These are phyloP conservation scores for Oscheius sp. DNA, from an alignment of 2,888 invertebrate genomes.

Conservation along the genomic window DNA sequence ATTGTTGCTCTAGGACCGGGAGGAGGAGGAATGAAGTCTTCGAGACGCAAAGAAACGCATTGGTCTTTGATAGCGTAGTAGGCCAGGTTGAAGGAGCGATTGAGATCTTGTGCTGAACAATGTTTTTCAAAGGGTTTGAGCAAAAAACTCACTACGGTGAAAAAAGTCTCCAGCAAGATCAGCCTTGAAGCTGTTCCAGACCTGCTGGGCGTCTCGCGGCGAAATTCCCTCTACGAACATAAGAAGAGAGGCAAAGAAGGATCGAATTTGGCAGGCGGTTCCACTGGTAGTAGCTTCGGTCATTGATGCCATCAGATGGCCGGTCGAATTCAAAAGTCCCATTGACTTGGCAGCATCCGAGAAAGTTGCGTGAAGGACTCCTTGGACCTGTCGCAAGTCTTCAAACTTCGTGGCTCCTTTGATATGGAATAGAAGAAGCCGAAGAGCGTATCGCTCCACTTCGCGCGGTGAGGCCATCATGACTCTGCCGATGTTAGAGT, in stretches of 20 bases:
- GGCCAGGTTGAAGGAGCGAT: too few relatives aligned
- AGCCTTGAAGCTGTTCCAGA: too few relatives aligned
- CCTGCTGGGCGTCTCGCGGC: too few relatives aligned
- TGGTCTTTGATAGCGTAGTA: too few relatives aligned
- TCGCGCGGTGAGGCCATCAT: not conserved
- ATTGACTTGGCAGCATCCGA: not conserved
- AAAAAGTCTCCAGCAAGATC: too few relatives aligned
- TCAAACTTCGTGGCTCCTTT: constrained; percentile 2
- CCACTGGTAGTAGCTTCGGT: not conserved
- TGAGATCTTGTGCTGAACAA: too few relatives aligned
- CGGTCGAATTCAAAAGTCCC: not conserved
- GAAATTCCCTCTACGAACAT: too few relatives aligned
- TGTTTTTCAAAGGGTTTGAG: too few relatives aligned
- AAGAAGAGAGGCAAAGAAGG: too few relatives aligned
- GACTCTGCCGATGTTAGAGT: not conserved
- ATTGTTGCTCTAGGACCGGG: constrained; percentile 13
- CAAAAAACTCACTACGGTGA: too few relatives aligned
- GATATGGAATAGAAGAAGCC: not conserved
- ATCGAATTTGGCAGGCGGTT: not conserved
- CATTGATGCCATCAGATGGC: not conserved
- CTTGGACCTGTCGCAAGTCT: constrained; percentile 6
- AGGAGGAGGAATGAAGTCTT: too few relatives aligned
- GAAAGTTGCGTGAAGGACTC: not conserved
- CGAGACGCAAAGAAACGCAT: too few relatives aligned
- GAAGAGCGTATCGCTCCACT: not conserved